phyloP scores from a whole-genome alignment of 2,797 vertebrate species.

The Etheostoma perlongum region DNA sequence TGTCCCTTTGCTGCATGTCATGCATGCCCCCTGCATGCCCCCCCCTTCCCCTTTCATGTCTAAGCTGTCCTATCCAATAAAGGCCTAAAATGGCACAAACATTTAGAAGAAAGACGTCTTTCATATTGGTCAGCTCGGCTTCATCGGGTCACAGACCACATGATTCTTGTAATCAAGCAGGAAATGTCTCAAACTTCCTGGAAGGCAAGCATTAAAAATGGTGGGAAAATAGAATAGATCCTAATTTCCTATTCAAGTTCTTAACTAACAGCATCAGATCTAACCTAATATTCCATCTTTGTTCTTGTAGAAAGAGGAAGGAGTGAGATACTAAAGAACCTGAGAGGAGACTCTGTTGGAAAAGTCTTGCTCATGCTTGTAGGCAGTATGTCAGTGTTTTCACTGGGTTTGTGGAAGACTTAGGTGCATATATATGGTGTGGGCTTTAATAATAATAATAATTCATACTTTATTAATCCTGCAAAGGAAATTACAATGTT shows the following conservation, averaged over 20 bases:
- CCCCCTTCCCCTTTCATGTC: too few relatives aligned
- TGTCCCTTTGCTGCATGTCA: too few relatives aligned
- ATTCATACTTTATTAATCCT: too few relatives aligned
- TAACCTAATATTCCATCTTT: background rate
- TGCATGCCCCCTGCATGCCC: too few relatives aligned
- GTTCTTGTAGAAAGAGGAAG: background rate
- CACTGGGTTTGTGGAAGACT: too few relatives aligned
- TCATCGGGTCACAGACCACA: conserved; percentile 61
- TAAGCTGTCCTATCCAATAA: too few relatives aligned
- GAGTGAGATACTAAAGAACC: too few relatives aligned
- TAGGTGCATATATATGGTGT: too few relatives aligned
- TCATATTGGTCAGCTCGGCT: conserved; percentile 54
- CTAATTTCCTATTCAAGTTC: conserved; percentile 18
- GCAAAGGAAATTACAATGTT: too few relatives aligned
- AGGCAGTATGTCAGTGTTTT: too few relatives aligned
- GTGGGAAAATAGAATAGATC: conserved; percentile 16
- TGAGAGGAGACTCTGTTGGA: background rate
- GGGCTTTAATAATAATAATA: too few relatives aligned
- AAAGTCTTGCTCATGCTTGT: background rate
- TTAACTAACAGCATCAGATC: conserved; percentile 4
- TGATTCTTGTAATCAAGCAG: conserved; percentile 73
- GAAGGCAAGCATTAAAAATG: conserved; percentile 52
- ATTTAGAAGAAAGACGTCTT: conserved; percentile 69
- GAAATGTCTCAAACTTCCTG: conserved; percentile 73
- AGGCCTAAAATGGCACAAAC: too few relatives aligned